Evolutionary conservation across 2,888 invertebrate genomes (phyloP).

Genomic region (Sphaeridia pumilis): DNA sequence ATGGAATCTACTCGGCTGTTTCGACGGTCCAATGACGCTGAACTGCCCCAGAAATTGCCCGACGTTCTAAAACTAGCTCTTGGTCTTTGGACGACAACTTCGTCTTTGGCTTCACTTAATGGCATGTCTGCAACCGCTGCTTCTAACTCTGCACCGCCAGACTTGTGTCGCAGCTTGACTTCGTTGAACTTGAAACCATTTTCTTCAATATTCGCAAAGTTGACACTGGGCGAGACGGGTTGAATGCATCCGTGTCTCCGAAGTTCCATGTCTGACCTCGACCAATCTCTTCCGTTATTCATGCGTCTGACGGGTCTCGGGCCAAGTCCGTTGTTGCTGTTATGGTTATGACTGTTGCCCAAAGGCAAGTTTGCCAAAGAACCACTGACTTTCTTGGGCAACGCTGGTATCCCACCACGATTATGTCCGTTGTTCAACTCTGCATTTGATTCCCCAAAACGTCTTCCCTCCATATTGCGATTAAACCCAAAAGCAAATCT

Average conservation of each 20-base stretch:
- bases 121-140: too few relatives aligned
- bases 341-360: not conserved
- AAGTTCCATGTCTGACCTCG: not conserved
- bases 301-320: too few relatives aligned
- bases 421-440: constrained; percentile 25
- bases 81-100: not conserved
- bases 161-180: too few relatives aligned
- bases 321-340: not conserved
- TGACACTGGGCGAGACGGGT: too few relatives aligned
- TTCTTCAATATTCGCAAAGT: too few relatives aligned
- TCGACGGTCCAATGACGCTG: not conserved
- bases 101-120: not conserved
- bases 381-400: not conserved
- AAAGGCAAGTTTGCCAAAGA: not conserved
- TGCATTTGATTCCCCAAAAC: not conserved
- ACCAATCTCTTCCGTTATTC: too few relatives aligned
- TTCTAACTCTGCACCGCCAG: too few relatives aligned
- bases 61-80: not conserved
- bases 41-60: not conserved
- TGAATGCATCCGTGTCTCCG: not conserved
- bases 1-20: not conserved
- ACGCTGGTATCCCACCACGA: not conserved
- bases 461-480: not conserved
- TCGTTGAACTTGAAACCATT: too few relatives aligned
- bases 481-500: not conserved